Conservation (phyloP, 1,140 invertebrate species). For the Agraylea sexmaculata region DNA sequence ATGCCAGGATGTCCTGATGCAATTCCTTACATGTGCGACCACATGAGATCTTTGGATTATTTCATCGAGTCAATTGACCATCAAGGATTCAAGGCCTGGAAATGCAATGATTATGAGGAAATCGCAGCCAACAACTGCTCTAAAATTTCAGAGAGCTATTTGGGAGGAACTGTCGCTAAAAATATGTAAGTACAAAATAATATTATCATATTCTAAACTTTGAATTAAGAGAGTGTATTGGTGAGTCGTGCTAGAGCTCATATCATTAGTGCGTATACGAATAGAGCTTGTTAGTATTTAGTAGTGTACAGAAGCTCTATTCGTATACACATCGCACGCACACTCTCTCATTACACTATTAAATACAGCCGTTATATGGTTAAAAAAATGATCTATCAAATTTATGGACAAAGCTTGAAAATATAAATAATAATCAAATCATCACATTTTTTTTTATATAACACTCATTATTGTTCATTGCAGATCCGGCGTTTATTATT, state of each 20-base stretch:
- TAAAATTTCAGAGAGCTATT: slow-evolving; percentile 8
- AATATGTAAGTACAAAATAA: slow-evolving; percentile 9
- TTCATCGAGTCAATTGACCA: slow-evolving; percentile 14
- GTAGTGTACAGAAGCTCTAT: neutral
- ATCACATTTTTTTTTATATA: too few relatives aligned
- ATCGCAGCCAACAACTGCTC: slow-evolving; percentile 9
- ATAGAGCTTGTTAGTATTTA: neutral
- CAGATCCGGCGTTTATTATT: slow-evolving; percentile 14
- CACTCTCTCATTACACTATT: neutral
- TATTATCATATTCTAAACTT: neutral
- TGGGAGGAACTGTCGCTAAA: slow-evolving; percentile 15
- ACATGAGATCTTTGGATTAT: slow-evolving; percentile 10
- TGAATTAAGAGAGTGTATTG: neutral
- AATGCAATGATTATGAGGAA: slow-evolving; percentile 15
- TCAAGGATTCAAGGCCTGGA: slow-evolving; percentile 9
- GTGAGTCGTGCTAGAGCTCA: too few relatives aligned
- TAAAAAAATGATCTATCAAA: neutral
- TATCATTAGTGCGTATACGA: too few relatives aligned
- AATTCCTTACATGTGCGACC: slow-evolving; percentile 1
- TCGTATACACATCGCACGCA: too few relatives aligned
- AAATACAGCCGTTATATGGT: neutral
- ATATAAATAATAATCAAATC: slow-evolving; percentile 1
- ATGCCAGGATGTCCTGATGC: slow-evolving; percentile 3
- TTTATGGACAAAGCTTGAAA: neutral
- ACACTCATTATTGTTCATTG: slow-evolving; percentile 10